phyloP scores from a whole-genome alignment of 2,888 invertebrate species.

The Ypsolopha scabrella region DNA sequence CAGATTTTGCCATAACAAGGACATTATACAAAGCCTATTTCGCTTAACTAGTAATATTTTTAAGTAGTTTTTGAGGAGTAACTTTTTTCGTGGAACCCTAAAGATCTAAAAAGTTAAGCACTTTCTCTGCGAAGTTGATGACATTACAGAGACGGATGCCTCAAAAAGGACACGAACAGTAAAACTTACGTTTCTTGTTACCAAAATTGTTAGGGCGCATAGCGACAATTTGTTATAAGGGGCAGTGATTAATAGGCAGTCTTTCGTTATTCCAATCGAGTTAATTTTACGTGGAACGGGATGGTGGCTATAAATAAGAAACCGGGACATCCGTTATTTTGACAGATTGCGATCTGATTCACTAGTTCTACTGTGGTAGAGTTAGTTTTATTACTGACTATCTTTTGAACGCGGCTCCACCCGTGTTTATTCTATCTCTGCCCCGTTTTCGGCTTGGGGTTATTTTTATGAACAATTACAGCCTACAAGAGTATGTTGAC shows the following conservation, averaged over 20 bases:
- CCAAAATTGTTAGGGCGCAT: constrained; percentile 27
- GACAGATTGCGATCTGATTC: constrained; percentile 54
- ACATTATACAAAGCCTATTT: too few species aligned
- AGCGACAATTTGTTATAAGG: constrained; percentile 48
- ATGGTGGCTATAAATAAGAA: constrained; percentile 42
- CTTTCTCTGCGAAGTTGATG: too few species aligned
- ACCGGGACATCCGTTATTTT: constrained; percentile 46
- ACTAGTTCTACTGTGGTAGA: constrained; percentile 27
- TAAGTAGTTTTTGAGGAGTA: too few species aligned
- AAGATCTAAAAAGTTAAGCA: too few species aligned
- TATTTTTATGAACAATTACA: too few species aligned
- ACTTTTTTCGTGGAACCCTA: too few species aligned
- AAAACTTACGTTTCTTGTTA: constrained; percentile 12
- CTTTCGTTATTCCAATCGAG: constrained; percentile 52
- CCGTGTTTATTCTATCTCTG: too few species aligned
- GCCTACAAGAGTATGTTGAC: too few species aligned
- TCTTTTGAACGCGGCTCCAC: too few species aligned
- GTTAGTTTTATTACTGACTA: neutral
- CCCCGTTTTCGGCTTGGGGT: too few species aligned
- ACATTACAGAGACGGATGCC: constrained; percentile 6
- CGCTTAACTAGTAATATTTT: too few species aligned
- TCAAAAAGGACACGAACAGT: constrained; percentile 4
- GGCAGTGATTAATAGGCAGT: constrained; percentile 50
- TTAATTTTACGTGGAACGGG: constrained; percentile 48
- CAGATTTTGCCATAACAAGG: too few species aligned